These are phyloP conservation scores for Lithophane semibrunnea DNA, from an alignment of 2,888 invertebrate genomes.

Conservation along the genomic window DNA sequence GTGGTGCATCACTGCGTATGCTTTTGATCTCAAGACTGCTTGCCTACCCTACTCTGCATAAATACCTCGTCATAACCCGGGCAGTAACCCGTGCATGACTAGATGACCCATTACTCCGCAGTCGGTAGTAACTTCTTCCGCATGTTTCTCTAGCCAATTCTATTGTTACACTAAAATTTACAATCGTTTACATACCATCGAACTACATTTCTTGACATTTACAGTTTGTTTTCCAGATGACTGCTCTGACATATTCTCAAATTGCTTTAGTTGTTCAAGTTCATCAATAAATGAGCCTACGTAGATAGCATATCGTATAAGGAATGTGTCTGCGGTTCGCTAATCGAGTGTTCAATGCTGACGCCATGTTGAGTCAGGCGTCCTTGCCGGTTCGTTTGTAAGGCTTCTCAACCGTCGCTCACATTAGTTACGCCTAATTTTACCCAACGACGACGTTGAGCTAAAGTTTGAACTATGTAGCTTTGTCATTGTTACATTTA, in stretches of 20 bases:
- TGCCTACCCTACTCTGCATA: constrained; percentile 43
- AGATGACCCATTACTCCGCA: constrained; percentile 40
- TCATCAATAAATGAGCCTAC: constrained; percentile 47
- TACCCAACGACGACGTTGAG: constrained; percentile 41
- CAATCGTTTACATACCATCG: constrained; percentile 52
- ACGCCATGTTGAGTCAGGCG: constrained; percentile 79
- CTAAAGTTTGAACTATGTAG: constrained; percentile 52
- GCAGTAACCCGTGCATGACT: constrained; percentile 64
- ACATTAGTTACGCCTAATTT: constrained; percentile 69
- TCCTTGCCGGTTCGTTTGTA: constrained; percentile 76
- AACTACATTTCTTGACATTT: constrained; percentile 35
- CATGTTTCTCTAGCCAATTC: constrained; percentile 71
- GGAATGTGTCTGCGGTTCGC: constrained; percentile 72
- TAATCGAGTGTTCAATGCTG: constrained; percentile 68
- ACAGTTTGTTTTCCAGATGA: constrained; percentile 8
- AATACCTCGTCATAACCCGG: constrained; percentile 66
- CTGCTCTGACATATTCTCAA: constrained; percentile 12
- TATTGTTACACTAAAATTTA: constrained; percentile 70
- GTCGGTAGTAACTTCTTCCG: constrained; percentile 65
- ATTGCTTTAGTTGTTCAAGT: constrained; percentile 29
- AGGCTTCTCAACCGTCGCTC: constrained; percentile 72
- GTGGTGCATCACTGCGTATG: constrained; percentile 2
- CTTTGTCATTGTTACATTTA: constrained; percentile 41
- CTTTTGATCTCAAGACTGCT: constrained; percentile 24
- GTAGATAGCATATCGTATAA: constrained; percentile 68